Conservation (phyloP, 2,113 vertebrate genomes). For the Xyliphius kryptos region DNA sequence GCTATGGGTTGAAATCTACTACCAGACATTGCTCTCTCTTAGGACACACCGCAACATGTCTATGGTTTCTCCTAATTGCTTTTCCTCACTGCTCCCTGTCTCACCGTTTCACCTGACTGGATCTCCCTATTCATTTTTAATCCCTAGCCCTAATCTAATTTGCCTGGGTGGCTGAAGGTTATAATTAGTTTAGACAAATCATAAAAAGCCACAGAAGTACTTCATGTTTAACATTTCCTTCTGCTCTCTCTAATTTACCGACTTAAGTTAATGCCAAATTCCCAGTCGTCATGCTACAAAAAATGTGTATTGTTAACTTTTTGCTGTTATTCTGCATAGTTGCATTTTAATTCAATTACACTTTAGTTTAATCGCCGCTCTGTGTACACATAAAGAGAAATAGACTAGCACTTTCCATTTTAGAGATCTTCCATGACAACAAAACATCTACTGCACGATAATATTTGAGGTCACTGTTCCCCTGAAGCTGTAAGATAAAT, state of each 20-base stretch:
- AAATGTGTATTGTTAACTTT: background rate
- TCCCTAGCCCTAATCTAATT: constrained; percentile 45
- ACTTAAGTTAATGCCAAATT: background rate
- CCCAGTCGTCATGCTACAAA: background rate
- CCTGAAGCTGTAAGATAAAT: background rate
- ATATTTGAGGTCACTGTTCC: background rate
- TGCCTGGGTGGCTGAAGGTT: constrained; percentile 37
- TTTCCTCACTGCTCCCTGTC: constrained; percentile 45
- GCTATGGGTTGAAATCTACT: constrained; percentile 40
- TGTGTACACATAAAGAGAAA: background rate
- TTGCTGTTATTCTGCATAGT: background rate
- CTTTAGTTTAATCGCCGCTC: constrained; percentile 1
- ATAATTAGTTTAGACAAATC: constrained; percentile 45
- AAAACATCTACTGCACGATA: background rate
- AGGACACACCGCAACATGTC: constrained; percentile 36
- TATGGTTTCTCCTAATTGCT: constrained; percentile 59
- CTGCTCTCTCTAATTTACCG: background rate
- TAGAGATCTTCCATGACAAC: background rate
- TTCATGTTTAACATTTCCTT: constrained; percentile 40
- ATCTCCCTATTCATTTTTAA: constrained; percentile 59
- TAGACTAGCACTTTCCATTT: background rate
- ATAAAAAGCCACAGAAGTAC: constrained; percentile 38
- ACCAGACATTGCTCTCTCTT: constrained; percentile 24
- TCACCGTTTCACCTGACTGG: constrained; percentile 53
- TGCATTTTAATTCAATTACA: constrained; percentile 7